Evolutionary conservation across 2,113 vertebrate genomes (phyloP), one percentile per base, ranked within the genome.

Genomic region (Oncorhynchus nerka): DNA sequence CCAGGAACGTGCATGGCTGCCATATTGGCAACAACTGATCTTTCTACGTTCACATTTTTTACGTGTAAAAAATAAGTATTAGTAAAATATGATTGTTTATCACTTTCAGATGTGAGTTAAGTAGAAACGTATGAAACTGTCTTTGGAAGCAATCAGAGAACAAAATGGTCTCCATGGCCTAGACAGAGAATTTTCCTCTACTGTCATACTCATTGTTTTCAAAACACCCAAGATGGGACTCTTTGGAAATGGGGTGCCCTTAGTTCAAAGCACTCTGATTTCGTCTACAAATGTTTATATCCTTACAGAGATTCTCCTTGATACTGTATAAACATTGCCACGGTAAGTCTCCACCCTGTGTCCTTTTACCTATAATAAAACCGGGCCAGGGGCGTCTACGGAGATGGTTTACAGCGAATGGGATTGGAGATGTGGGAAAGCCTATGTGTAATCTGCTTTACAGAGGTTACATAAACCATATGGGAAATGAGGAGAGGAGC

Each of bases 401-500:
- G 85, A 82, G 78, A 89, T 85, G 86, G 75, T 83, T 75, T 84
- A 86, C 76, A 80, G 79, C 76, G 75, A 85, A 90, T 88, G 87
- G 78, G 80, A 68, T 51, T 64, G 71, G 49, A 79, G 75, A 67
- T 76, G 80, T 78, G 72, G 57, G 76, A 78, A 85, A 79, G 80
- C 69, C 79, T 75, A 65, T 39, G 49, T 34, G 80, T 77, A 68
- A 62, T 77, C 57, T 62, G 71, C 72, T 57, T 79, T 19, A 8
- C 64, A 51, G 68, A 57, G 30, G 49, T 77, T 85, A 84, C 80
- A 83, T 79, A 79, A 84, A 85, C 82, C 80, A 68, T 45, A 83
- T 77, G 86, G 73, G 73, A 80, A 75, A 88, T 89, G 86, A 79
- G 48, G 77, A 77, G 83, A 78, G 76, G 61, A 77, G 82, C 76